Conservation (phyloP, 2,888 invertebrate species). For the Amblyjoppa fuscipennis region DNA sequence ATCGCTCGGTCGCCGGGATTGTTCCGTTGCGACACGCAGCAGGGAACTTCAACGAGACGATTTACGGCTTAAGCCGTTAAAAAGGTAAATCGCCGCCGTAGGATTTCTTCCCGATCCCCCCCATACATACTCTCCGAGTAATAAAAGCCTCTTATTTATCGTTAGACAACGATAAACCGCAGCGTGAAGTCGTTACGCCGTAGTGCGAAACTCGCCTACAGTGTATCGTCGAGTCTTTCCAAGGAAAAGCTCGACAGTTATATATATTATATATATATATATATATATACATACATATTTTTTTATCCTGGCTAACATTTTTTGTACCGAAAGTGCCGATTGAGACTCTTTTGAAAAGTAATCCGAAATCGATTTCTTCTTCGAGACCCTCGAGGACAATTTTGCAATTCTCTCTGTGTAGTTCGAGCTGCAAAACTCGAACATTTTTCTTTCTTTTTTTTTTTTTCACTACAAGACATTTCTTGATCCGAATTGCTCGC, state of each 20-base stretch:
- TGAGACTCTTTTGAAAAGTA: background rate
- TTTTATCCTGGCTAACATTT: background rate
- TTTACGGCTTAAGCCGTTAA: constrained; percentile 46
- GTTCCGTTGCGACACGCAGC: constrained; percentile 11
- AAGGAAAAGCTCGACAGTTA: background rate
- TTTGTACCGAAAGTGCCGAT: background rate
- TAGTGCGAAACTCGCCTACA: constrained; percentile 23
- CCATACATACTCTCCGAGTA: background rate
- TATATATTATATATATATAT: background rate
- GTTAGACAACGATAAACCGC: constrained; percentile 48
- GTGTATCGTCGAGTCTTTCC: constrained; percentile 5
- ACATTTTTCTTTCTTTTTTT: background rate
- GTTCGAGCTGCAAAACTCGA: no score
- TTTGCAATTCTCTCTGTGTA: background rate
- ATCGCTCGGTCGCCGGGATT: constrained; percentile 5
- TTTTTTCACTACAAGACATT: background rate
- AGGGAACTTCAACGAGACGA: constrained; percentile 19
- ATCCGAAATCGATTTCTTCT: constrained; percentile 3
- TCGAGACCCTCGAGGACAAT: background rate
- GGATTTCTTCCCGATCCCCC: constrained; percentile 5
- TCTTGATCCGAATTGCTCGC: background rate
- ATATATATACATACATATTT: background rate
- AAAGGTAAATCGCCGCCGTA: constrained; percentile 22
- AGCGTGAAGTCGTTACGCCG: constrained; percentile 33
- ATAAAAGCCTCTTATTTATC: constrained; percentile 53